phyloP scores from a whole-genome alignment of 2,888 invertebrate species.

The Campoletis raptor region DNA sequence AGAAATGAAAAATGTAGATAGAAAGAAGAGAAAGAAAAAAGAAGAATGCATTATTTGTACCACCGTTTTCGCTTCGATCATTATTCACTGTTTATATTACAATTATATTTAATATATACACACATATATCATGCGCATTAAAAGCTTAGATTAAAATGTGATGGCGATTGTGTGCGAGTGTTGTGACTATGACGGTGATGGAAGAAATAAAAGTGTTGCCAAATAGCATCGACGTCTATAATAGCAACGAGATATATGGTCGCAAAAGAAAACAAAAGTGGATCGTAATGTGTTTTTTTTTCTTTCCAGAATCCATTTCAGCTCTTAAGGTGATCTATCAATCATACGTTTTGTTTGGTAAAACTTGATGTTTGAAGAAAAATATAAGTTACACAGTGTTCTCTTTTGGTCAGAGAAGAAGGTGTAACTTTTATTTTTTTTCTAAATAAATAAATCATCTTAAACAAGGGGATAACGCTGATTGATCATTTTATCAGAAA shows the following conservation, averaged over 20 bases:
- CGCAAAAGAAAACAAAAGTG: background rate
- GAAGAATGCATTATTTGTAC: conserved; percentile 29
- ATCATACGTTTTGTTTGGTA: too few species aligned
- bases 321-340: too few species aligned
- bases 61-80: conserved; percentile 43
- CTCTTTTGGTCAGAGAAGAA: too few species aligned
- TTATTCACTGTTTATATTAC: conserved; percentile 55
- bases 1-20: conserved; percentile 8
- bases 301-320: background rate
- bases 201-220: conserved; percentile 64
- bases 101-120: conserved; percentile 49
- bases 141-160: conserved; percentile 37
- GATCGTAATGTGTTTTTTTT: background rate
- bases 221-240: conserved; percentile 49
- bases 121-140: conserved; percentile 27
- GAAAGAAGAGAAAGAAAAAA: conserved; percentile 11
- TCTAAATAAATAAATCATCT: too few species aligned
- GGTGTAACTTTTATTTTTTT: too few species aligned
- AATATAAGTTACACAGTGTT: too few species aligned
- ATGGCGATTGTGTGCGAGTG: conserved; percentile 33
- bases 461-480: background rate
- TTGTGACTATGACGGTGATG: conserved; percentile 44
- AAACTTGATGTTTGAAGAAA: too few species aligned
- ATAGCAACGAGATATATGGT: conserved; percentile 13
- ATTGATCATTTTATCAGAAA: background rate